Conservation (phyloP, 2,113 vertebrate genomes). For the Solenodon paradoxus region DNA sequence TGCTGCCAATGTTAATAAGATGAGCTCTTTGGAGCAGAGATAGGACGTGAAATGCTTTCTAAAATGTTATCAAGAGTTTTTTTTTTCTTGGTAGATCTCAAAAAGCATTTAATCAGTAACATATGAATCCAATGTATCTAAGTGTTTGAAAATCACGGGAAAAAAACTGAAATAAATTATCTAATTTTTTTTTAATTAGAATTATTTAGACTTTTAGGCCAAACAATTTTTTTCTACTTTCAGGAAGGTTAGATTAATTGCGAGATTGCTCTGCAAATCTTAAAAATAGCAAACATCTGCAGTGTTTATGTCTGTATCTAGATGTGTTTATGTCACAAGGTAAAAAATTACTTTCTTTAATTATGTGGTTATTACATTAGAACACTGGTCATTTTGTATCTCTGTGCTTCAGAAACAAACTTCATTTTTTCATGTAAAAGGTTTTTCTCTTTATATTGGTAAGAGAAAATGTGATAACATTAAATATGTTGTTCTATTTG, state of each 20-base stretch:
- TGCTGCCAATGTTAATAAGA: background rate
- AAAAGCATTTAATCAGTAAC: background rate
- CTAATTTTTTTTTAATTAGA: too few species aligned
- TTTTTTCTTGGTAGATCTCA: background rate
- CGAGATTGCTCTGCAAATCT: background rate
- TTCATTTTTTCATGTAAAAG: background rate
- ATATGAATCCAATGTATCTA: background rate
- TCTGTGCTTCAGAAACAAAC: background rate
- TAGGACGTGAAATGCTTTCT: background rate
- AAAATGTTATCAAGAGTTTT: background rate
- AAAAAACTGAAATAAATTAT: background rate
- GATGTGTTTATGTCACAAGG: background rate
- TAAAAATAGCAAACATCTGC: background rate
- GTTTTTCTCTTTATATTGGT: background rate
- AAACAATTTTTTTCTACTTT: background rate
- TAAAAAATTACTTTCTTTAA: background rate
- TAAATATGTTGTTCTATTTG: background rate
- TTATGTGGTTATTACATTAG: background rate
- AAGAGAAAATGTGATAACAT: background rate
- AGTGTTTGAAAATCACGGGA: background rate
- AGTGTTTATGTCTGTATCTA: background rate
- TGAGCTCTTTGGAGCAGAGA: background rate
- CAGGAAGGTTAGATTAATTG: background rate
- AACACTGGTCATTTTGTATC: background rate
- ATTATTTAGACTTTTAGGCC: background rate